Percentiles rank a stretch among this genome's conserved stretches.
phyloP scores from a whole-genome alignment of 2,888 invertebrate genomes.

The Uloborus plumipes region DNA sequence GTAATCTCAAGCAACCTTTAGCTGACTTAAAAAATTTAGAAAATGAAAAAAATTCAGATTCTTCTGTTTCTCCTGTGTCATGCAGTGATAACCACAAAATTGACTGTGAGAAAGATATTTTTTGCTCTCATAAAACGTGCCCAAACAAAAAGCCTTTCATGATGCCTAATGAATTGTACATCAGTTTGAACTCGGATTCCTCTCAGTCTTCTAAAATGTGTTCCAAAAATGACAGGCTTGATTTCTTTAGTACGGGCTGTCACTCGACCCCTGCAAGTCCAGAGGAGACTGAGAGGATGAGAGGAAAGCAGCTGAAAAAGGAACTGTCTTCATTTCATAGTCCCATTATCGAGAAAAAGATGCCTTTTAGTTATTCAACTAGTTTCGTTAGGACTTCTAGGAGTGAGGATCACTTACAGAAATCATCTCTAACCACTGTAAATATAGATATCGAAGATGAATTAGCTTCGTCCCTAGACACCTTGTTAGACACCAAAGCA shows the following conservation, averaged over 20 bases:
- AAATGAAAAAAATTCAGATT: constrained; percentile 29
- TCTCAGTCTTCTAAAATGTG: constrained; percentile 27
- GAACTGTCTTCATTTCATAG: constrained; percentile 65
- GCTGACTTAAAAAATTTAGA: constrained; percentile 26
- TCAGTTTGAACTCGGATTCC: constrained; percentile 48
- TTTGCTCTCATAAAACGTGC: constrained; percentile 25
- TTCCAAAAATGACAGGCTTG: constrained; percentile 37
- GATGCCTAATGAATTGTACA: constrained; percentile 62
- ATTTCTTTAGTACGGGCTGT: constrained; percentile 52
- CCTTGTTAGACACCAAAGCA: constrained; percentile 82
- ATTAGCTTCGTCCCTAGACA: constrained; percentile 92
- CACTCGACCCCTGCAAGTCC: constrained; percentile 67
- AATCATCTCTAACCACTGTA: constrained; percentile 85
- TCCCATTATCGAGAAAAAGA: constrained; percentile 66
- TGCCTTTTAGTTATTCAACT: constrained; percentile 71
- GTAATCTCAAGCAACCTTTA: constrained; percentile 36
- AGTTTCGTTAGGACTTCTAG: constrained; percentile 88
- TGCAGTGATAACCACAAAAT: constrained; percentile 41
- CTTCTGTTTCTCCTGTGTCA: constrained; percentile 21
- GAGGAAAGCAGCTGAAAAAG: constrained; percentile 54
- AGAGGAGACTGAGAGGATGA: constrained; percentile 62
- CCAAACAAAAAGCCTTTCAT: constrained; percentile 47
- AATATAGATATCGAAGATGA: constrained; percentile 94
- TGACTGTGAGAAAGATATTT: constrained; percentile 39
- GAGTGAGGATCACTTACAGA: constrained; percentile 91